Base-by-base conservation (phyloP, 2,888 invertebrate species). In the Oscheius onirici region DNA sequence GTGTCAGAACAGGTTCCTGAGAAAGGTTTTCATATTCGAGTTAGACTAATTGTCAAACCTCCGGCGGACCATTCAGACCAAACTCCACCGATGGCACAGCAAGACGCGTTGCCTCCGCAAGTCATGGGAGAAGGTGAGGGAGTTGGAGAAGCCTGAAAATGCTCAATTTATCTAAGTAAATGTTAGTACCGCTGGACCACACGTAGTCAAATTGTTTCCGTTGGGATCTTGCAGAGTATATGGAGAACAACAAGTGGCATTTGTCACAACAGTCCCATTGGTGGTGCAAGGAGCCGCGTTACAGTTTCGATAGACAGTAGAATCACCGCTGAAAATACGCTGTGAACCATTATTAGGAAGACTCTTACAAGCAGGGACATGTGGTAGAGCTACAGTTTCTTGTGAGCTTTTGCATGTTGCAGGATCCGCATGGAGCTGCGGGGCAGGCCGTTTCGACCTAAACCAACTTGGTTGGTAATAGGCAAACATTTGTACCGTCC, bases 41-140 rank as follows among this genome's bases (percentile, higher is more conserved):
- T 43, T 43, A 13, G 43, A 43, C n/a, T n/a, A n/a, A n/a, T n/a
- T n/a, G n/a, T n/a, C n/a, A n/a, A 78, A 15, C 55, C 58, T 11
- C 63, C 63, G 20, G 69, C 34, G 13, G 66, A 57, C 77, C 77
- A 77, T 57, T 77, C 76, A 10, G 68, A 41, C 77, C 73, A 77
- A 24, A 66, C 66, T 26, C 76, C 74, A 3, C 71, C 71, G 10
- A 69, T 24, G 17, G 49, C 60, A 44, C 69, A 69, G 20, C 69
- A 69, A 20, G 55, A 46, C 1, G 58, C 52, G 15, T 60, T 54
- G 10, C 54, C 69, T 26, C 69, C 69, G 8, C 69, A 69, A 3
- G 58, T 58, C 49, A 46, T 46, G 10, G 49, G 55, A n/a, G 24
- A 15, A 10, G 67, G 55, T 10, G 40, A 20, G 10, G 34, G 44